Conservation (phyloP, 1,140 invertebrate genomes). For the Phthorimaea operculella region DNA sequence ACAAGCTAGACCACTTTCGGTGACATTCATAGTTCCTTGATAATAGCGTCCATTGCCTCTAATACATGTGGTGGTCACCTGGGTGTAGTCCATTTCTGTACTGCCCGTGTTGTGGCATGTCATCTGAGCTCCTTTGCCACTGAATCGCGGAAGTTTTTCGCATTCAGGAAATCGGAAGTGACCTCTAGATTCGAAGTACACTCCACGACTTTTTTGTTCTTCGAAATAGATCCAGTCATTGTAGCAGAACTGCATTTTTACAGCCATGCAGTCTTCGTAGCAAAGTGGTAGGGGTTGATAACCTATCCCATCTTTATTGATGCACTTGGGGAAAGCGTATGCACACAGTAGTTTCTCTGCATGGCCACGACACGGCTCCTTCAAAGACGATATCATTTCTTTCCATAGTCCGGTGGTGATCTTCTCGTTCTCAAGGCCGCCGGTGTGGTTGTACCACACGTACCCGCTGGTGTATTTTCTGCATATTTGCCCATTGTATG, state of each 20-base stretch:
- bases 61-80: constrained; percentile 85
- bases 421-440: constrained; percentile 84
- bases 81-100: constrained; percentile 80
- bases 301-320: constrained; percentile 70
- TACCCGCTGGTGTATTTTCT: constrained; percentile 80
- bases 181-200: constrained; percentile 82
- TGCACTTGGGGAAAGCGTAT: constrained; percentile 92
- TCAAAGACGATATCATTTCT: constrained; percentile 82
- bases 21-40: constrained; percentile 88
- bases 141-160: constrained; percentile 78
- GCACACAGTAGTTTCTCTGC: constrained; percentile 92
- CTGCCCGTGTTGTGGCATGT: constrained; percentile 85
- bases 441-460: constrained; percentile 86
- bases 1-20: constrained; percentile 84
- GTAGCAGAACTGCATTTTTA: constrained; percentile 90
- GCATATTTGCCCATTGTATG: constrained; percentile 90
- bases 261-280: constrained; percentile 93
- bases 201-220: constrained; percentile 84
- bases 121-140: constrained; percentile 65
- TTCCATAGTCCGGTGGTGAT: constrained; percentile 85
- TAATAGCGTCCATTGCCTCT: constrained; percentile 91
- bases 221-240: constrained; percentile 92
- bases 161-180: constrained; percentile 91
- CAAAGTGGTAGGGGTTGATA: constrained; percentile 77
- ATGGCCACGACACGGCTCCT: constrained; percentile 84